Percentiles rank a stretch among this genome's conserved stretches.
Conservation (phyloP, 2,113 vertebrate genomes). For the Henicopernis longicauda region DNA sequence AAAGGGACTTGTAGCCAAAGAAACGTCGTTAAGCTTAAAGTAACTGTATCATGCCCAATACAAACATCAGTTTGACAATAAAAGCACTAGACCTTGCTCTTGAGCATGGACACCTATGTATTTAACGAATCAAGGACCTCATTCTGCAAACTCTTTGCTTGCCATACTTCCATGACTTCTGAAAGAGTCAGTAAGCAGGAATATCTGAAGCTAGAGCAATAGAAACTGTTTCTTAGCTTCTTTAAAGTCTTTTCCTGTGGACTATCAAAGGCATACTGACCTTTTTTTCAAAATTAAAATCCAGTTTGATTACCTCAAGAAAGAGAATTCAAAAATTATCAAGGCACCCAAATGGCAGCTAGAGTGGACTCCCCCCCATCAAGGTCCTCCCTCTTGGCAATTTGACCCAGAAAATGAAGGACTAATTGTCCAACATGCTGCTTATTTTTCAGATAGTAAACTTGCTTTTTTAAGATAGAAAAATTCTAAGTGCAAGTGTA, state of each 20-base stretch:
- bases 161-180: background rate
- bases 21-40: background rate
- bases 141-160: background rate
- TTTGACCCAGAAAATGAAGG: background rate
- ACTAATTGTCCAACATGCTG: background rate
- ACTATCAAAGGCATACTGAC: background rate
- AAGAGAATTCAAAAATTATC: background rate
- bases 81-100: background rate
- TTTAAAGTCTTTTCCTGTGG: background rate
- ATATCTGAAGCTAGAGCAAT: background rate
- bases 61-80: background rate
- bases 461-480: background rate
- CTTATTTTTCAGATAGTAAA: background rate
- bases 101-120: background rate
- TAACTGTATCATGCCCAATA: background rate
- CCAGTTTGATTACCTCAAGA: background rate
- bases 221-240: background rate
- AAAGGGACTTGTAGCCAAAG: background rate
- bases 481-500: background rate
- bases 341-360: background rate
- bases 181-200: background rate
- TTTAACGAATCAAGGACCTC: background rate
- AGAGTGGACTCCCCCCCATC: background rate
- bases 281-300: background rate
- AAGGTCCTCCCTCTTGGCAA: background rate